Base-by-base conservation (phyloP, 2,113 vertebrate species). In the Tautogolabrus adspersus region DNA sequence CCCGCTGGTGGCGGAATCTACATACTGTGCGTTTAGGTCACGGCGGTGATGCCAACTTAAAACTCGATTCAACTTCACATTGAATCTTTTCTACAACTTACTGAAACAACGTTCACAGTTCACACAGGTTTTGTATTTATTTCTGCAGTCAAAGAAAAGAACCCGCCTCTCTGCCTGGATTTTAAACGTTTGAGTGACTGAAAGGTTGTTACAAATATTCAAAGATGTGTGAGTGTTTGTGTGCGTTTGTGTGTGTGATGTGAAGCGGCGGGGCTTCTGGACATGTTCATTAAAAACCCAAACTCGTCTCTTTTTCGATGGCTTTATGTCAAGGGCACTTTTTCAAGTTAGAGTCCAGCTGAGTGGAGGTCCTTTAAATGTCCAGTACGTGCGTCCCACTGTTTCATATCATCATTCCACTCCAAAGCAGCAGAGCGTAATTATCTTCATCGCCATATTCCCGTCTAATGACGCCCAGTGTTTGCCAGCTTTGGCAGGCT, bases 381-480 rank as follows among this genome's bases (percentile, higher is more conserved):
- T 70, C 52, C 72, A 68, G 16, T 79, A 49, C 63, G 57, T 59
- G 66, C 62, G 72, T 80, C 71, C 77, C 56, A 62, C 75, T 54
- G 65, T 81, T 83, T 76, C 61, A 72, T 80, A 78, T 81, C 4
- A 34, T 80, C 2, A 72, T 84, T 80, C 77, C 40, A 64, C 56
- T 88, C 59, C 84, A 78, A 78, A 61, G 40, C 63, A 71, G 66
- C 75, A 81, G 75, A 68, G 65, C 44, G 10, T 73, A 77, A 90
- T 91, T 89, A 86, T 81, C 66, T 79, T 67, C 57, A 44, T 81
- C 55, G 38, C 66, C 72, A 57, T 76, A 66, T 68, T 52, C 52
- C n/a, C 59, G 61, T 84, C 77, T 91, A 91, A 90, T 90, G 87
- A 79, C 80, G 77, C 73, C 75, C 10, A 54, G 44, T 66, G 75